A percentile compares a stretch with the other conserved stretches of the same genome.
Conservation (phyloP, 2,888 invertebrate species). For the Nomada fucata region DNA sequence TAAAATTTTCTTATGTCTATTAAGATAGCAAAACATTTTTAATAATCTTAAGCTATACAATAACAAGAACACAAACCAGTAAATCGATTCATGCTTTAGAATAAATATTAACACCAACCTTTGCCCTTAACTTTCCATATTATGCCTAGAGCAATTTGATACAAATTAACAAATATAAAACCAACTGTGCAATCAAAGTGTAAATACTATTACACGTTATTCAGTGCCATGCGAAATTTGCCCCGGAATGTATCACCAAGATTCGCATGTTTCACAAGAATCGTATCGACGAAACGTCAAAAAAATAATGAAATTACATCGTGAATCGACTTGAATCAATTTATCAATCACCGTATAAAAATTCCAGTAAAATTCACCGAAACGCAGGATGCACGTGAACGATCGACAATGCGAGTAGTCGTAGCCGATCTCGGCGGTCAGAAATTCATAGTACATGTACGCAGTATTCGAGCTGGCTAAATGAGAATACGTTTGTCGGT, state of each 20-base stretch:
- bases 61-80: too few species aligned
- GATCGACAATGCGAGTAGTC: not conserved
- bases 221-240: slow-evolving; percentile 29
- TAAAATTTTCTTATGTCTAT: too few species aligned
- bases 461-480: not conserved
- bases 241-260: not conserved
- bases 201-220: not conserved
- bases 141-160: too few species aligned
- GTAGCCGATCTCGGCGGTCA: not conserved
- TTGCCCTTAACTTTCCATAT: too few species aligned
- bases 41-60: too few species aligned
- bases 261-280: slow-evolving; percentile 38
- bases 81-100: too few species aligned
- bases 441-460: slow-evolving; percentile 6
- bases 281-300: slow-evolving; percentile 65
- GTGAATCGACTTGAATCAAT: slow-evolving; percentile 67
- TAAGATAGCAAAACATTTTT: too few species aligned
- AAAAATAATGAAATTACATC: slow-evolving; percentile 76
- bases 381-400: slow-evolving; percentile 43
- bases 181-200: too few species aligned
- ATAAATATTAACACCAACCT: too few species aligned
- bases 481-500: slow-evolving; percentile 31
- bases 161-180: not conserved
- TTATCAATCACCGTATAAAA: slow-evolving; percentile 51
- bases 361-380: slow-evolving; percentile 73